Conservation (phyloP, 37 sponge, comb jelly and placozoan genomes). For the Hormiphora californensis region DNA sequence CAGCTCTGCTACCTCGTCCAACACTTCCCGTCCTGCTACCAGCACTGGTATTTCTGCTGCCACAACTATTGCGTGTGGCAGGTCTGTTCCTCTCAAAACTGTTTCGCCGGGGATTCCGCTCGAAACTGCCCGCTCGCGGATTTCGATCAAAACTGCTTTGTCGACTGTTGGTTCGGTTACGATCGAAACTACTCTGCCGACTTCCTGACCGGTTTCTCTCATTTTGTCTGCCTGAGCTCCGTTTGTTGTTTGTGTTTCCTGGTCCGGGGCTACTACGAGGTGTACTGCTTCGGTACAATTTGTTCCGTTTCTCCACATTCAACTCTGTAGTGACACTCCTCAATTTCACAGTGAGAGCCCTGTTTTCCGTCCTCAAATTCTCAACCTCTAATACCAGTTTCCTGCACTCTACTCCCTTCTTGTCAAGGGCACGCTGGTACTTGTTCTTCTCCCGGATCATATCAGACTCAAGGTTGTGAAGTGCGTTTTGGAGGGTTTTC, state of each 20-base stretch:
- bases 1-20: too few relatives aligned
- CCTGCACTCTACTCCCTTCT: constrained; percentile 15
- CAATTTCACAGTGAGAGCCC: constrained; percentile 38
- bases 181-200: not conserved
- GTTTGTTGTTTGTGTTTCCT: too few relatives aligned
- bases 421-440: constrained; percentile 37
- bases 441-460: constrained; percentile 42
- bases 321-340: constrained; percentile 40
- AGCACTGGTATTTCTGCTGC: constrained; percentile 40
- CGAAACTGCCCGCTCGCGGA: not conserved
- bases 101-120: not conserved
- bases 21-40: too few relatives aligned
- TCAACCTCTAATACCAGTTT: constrained; percentile 7
- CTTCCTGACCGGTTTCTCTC: not conserved
- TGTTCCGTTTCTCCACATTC: not conserved
- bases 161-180: too few relatives aligned
- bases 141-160: not conserved
- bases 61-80: not conserved
- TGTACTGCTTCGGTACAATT: not conserved
- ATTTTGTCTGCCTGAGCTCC: not conserved
- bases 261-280: not conserved
- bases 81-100: not conserved
- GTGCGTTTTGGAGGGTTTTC: constrained; percentile 16
- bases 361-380: constrained; percentile 13
- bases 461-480: not conserved